Base-by-base conservation (phyloP, 2,888 invertebrate genomes). In the Drosophila nr. perissopoda region DNA sequence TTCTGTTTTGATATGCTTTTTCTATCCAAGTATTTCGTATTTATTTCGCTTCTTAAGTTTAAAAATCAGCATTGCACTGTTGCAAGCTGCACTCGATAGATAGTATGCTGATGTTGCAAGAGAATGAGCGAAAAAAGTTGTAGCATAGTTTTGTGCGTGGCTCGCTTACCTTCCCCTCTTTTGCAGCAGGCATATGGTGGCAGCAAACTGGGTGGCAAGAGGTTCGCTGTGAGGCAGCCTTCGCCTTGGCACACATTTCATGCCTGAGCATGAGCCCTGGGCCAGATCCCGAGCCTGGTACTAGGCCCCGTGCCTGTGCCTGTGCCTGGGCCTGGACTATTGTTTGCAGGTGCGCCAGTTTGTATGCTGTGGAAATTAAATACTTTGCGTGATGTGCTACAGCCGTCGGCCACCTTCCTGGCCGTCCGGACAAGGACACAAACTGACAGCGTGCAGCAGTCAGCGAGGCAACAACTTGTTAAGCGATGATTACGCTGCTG, bases 201-300 rank as follows among this genome's bases (percentile, higher is more conserved):
- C 4, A n/a, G 27, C 27, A 27, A 61, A 57, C 53, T 56, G 49
- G 29, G n/a, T 25, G 25, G 42, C 27, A 69, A 61, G 18, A 48
- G 69, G 59, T 69, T 57, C 13, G 42, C 42, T 66, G 65, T 60
- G n/a, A 61, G 49, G 61, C 68, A 90, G 90, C 90, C 87, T 90
- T 87, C 90, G 90, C 87, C 87, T 87, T 87, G 90, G 90, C 87
- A 87, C 73, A 90, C 83, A 87, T 90, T 90, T 88, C 64, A 76
- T 66, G 85, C 48, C 56, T 33, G 40, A n/a, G 16, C 18, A 38
- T 38, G 13, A 56, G 38, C 27, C 27, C 27, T 38, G 25, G 18
- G 18, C 25, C 25, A 25, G 6, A 36, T 25, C 45, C 25, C 45
- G 45, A 16, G 45, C 16, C 7, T 21, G 45, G 7, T 21, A 6